These are phyloP conservation scores for Enteromius treurensis DNA, from an alignment of 2,797 vertebrate genomes.

Conservation along the genomic window DNA sequence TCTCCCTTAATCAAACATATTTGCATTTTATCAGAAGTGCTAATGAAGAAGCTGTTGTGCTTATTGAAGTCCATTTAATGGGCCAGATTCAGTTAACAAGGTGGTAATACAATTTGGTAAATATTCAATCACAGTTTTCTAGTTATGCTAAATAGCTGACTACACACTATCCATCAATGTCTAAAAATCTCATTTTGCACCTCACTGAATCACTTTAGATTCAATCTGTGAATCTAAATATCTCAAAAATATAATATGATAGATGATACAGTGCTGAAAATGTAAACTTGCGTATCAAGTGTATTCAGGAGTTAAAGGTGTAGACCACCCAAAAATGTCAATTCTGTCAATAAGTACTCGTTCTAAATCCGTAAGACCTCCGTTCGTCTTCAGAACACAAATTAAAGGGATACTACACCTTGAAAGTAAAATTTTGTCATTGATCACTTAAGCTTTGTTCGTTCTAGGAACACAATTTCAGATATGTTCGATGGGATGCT, in stretches of 20 bases:
- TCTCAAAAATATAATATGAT: constrained; percentile 20
- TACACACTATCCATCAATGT: constrained; percentile 44
- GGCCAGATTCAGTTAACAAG: constrained; percentile 36
- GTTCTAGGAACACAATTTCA: too few relatives aligned
- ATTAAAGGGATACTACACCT: too few relatives aligned
- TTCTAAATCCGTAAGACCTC: too few relatives aligned
- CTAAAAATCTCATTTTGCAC: constrained; percentile 56
- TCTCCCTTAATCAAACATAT: not conserved
- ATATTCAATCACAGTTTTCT: constrained; percentile 36
- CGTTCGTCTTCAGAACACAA: too few relatives aligned
- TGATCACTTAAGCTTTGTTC: too few relatives aligned
- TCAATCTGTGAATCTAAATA: constrained; percentile 43
- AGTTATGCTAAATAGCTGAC: constrained; percentile 41
- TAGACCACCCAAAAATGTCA: not conserved
- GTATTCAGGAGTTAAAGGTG: not conserved
- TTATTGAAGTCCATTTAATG: constrained; percentile 27
- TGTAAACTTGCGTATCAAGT: constrained; percentile 12
- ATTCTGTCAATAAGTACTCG: not conserved
- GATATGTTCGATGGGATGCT: too few relatives aligned
- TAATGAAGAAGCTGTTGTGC: constrained; percentile 19
- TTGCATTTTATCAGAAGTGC: not conserved
- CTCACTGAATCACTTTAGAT: constrained; percentile 45
- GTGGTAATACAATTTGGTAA: constrained; percentile 30
- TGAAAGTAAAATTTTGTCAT: too few relatives aligned
- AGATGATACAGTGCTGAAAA: constrained; percentile 23